Evolutionary conservation across 2,797 vertebrate genomes (phyloP), one percentile per base, ranked within the genome.

Genomic region (Brachymystax lenok): DNA sequence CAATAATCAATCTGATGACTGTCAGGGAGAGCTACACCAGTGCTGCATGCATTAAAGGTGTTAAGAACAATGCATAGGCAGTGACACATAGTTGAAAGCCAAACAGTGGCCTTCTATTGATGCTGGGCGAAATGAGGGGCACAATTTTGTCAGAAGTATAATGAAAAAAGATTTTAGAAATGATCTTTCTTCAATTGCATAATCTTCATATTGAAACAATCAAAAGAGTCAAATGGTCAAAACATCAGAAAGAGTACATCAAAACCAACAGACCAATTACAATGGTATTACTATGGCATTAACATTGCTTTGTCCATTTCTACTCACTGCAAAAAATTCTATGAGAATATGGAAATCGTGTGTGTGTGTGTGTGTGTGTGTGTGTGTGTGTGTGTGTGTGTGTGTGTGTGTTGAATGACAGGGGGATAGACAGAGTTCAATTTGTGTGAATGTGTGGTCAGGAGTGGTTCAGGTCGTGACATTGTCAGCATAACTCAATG

Each of bases 331-430:
- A 7, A 51, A 35, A 64, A 71, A 46, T 30, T 54, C 8, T n/a
- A 52, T 14, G 66, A 17, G 75, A 28, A 64, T 19, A 69, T 30
- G 21, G 6, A 64, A 35, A 70, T 10, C 6, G 74, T 54, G 68
- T 61, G 56, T 51, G 56, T 63, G 69, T 40, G 68, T 59, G 51
- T 51, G 54, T 59, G 67, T 71, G 46, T 40, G 64, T 40, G 74
- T 71, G 75, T 71, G 59, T 17, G 69, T 50, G 50, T 52, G 30
- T 63, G 24, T 24, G 28, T 59, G 27, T 59, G 50, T 69, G 21
- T n/a, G 13, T 50, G 28, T 27, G 16, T 74, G 74, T 61, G 50
- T 64, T 19, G 35, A 19, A 40, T 70, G 19, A 40, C 40, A 46
- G 10, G 40, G 40, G 10, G 10, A 46, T 12, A 13, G 35, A 28